phyloP scores from a whole-genome alignment of 2,797 vertebrate genomes.

The Sebastes cheni region DNA sequence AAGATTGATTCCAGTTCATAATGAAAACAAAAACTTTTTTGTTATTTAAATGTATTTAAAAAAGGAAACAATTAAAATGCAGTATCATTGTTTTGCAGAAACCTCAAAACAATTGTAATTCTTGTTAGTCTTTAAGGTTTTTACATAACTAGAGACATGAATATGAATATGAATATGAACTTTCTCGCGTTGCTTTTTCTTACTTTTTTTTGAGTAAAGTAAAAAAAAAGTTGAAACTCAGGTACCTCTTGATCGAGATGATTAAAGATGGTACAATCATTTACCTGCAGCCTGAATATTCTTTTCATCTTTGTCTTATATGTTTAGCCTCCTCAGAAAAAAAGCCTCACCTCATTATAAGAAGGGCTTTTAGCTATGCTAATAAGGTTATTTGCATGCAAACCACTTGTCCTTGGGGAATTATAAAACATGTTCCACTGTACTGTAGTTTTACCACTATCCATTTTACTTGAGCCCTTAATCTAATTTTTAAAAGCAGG shows the following conservation, averaged over 20 bases:
- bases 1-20: neutral
- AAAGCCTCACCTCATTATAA: slow-evolving; percentile 73
- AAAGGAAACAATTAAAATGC: neutral
- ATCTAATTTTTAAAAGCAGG: slow-evolving; percentile 80
- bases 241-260: slow-evolving; percentile 24
- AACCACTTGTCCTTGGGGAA: slow-evolving; percentile 75
- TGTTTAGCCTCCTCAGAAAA: slow-evolving; percentile 64
- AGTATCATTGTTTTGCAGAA: neutral
- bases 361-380: slow-evolving; percentile 82
- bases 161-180: neutral
- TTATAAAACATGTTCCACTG: slow-evolving; percentile 66
- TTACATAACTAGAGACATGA: neutral
- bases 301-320: slow-evolving; percentile 65
- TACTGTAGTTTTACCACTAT: slow-evolving; percentile 72
- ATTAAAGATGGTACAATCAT: slow-evolving; percentile 29
- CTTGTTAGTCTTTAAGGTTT: too few relatives aligned
- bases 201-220: neutral
- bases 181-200: neutral
- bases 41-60: neutral
- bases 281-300: slow-evolving; percentile 45
- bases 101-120: neutral
- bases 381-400: slow-evolving; percentile 83
- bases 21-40: neutral
- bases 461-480: slow-evolving; percentile 75
- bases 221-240: neutral